These are phyloP conservation scores for Presbytis comata DNA, from an alignment of 2,797 vertebrate genomes.

Conservation along the genomic window DNA sequence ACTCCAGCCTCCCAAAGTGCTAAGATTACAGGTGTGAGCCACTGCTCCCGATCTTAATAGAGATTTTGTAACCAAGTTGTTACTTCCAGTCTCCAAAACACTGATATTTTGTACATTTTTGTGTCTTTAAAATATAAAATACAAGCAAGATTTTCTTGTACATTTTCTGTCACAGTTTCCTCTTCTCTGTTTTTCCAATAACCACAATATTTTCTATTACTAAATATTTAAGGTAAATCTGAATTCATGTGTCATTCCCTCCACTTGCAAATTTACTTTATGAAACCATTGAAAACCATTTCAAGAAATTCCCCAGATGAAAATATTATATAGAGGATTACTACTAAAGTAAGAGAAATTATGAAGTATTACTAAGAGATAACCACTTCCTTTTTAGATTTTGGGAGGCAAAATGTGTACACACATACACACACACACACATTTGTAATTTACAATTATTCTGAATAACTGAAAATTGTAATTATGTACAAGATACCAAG, in stretches of 20 bases:
- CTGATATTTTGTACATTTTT: neutral
- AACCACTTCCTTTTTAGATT: neutral
- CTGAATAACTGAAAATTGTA: neutral
- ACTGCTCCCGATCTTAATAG: neutral
- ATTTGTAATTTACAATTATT: neutral
- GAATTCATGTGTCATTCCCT: neutral
- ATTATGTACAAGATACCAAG: neutral
- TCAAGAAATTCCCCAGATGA: neutral
- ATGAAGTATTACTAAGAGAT: neutral
- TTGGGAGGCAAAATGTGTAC: neutral
- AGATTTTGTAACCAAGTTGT: neutral
- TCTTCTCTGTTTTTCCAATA: neutral
- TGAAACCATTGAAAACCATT: neutral
- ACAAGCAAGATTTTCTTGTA: neutral
- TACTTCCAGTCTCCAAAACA: neutral
- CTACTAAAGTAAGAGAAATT: neutral
- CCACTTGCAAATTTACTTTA: conserved; percentile 17
- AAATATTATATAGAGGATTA: neutral
- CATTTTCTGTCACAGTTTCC: neutral
- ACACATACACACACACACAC: neutral
- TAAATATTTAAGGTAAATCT: conserved; percentile 7
- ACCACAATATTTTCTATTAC: neutral
- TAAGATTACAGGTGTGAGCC: neutral
- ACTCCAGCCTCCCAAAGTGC: neutral
- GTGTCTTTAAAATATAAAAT: neutral